Evolutionary conservation across 2,888 invertebrate species (phyloP).

Genomic region (Mesorhabditis spiculigera): DNA sequence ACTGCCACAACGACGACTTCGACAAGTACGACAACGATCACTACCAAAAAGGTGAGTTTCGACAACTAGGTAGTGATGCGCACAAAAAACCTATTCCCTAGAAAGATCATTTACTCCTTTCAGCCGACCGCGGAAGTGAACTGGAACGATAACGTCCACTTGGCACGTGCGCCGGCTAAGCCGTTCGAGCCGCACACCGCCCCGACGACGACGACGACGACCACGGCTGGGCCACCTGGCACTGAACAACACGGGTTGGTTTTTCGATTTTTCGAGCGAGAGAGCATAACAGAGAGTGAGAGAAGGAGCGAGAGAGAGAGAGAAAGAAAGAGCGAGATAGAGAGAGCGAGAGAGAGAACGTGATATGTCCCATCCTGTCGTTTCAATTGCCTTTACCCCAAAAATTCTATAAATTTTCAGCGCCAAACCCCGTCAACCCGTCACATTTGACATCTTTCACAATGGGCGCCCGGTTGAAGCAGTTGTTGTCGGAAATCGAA

Average conservation of each 20-base stretch:
- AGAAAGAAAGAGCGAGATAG: no score
- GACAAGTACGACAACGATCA: slow-evolving; percentile 12
- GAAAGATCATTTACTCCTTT: neutral
- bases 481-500: slow-evolving; percentile 57
- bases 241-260: neutral
- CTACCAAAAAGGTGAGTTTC: slow-evolving; percentile 8
- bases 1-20: slow-evolving; percentile 17
- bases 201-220: neutral
- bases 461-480: slow-evolving; percentile 56
- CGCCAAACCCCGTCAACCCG: slow-evolving; percentile 25
- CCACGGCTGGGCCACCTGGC: neutral
- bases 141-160: neutral
- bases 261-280: neutral
- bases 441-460: slow-evolving; percentile 58
- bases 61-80: neutral
- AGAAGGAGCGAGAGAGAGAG: no score
- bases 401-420: slow-evolving; percentile 1
- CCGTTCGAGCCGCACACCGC: neutral
- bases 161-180: neutral
- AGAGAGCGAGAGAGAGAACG: no score
- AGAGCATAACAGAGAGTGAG: no score
- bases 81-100: neutral
- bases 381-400: neutral
- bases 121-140: neutral
- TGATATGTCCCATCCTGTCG: no score